Conservation (phyloP, 2,888 invertebrate species). For the Globia sparganii region DNA sequence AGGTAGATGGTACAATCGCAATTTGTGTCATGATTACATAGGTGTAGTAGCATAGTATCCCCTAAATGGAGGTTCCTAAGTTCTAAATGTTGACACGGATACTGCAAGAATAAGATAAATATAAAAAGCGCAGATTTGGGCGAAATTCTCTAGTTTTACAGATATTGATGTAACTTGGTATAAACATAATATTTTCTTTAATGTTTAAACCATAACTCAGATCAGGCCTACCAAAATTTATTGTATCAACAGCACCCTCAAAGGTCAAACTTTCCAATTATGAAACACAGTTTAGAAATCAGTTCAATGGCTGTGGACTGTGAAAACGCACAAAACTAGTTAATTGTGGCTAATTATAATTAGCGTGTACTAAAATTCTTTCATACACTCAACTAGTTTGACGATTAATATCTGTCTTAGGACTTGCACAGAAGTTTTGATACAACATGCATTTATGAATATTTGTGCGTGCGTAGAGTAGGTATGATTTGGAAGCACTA, state of each 20-base stretch:
- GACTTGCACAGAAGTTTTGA: constrained; percentile 1
- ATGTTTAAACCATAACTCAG: constrained; percentile 11
- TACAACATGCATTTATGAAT: neutral
- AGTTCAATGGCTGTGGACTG: constrained; percentile 50
- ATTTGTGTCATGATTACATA: neutral
- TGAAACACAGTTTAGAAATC: constrained; percentile 57
- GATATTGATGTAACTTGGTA: neutral
- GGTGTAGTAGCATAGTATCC: neutral
- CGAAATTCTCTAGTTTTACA: neutral
- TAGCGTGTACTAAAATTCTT: constrained; percentile 44
- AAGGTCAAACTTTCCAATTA: constrained; percentile 58
- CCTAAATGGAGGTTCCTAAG: neutral
- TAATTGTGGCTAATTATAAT: constrained; percentile 57
- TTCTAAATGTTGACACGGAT: neutral
- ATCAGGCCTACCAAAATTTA: constrained; percentile 23
- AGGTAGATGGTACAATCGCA: neutral
- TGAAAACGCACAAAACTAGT: constrained; percentile 35
- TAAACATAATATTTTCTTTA: neutral
- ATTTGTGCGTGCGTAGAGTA: neutral
- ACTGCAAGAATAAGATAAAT: neutral
- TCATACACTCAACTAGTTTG: constrained; percentile 28
- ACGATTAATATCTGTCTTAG: constrained; percentile 32
- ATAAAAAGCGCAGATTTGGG: too few relatives aligned
- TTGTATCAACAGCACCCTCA: constrained; percentile 27
- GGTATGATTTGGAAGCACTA: neutral